phyloP scores from a whole-genome alignment of 2,797 vertebrate species.

The Anolis apletophallus region DNA sequence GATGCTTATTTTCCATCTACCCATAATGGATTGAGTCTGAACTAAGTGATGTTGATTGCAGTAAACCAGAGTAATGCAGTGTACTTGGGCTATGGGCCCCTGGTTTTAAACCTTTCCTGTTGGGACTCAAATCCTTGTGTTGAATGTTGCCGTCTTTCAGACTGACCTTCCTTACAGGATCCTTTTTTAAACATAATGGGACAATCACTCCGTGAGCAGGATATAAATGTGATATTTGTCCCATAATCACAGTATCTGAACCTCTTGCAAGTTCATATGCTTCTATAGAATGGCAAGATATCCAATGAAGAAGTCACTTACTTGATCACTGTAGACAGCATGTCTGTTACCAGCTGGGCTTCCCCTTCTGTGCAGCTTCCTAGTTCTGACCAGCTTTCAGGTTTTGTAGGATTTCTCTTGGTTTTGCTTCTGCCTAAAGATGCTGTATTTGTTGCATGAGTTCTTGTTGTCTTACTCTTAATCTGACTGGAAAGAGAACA shows the following conservation, averaged over 20 bases:
- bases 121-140: not conserved
- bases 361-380: conserved; percentile 61
- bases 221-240: not conserved
- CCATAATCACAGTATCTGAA: not conserved
- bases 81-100: not conserved
- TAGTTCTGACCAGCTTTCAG: conserved; percentile 7
- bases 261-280: not conserved
- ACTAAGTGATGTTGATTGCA: not conserved
- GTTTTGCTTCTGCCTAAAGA: not conserved
- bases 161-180: not conserved
- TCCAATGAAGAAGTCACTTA: conserved; percentile 28
- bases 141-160: not conserved
- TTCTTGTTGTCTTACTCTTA: conserved; percentile 16
- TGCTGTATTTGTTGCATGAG: not conserved
- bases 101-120: not conserved
- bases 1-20: not conserved
- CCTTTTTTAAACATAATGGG: not conserved
- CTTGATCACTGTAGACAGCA: conserved; percentile 77
- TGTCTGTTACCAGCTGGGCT: conserved; percentile 70
- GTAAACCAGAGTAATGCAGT: not conserved
- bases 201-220: not conserved
- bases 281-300: not conserved
- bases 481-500: conserved; percentile 55
- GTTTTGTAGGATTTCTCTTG: not conserved
- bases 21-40: not conserved